A percentile compares a stretch with the other conserved stretches of the same genome.
Conservation (phyloP, 2,113 vertebrate genomes). For the Cricetomys ansorgei region DNA sequence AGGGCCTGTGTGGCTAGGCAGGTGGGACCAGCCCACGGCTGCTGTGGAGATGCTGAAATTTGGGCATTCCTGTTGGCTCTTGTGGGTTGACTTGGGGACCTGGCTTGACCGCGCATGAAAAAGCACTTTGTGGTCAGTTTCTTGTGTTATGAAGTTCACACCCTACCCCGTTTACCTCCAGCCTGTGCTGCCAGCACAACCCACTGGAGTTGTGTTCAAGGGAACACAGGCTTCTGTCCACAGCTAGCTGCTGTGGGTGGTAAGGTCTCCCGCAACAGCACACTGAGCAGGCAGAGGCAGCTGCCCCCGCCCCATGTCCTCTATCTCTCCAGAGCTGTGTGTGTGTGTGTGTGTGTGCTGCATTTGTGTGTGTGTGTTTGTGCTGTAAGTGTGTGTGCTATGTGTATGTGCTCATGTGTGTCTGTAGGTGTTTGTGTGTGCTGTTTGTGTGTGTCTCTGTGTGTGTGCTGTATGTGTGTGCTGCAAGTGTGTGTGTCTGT, state of each 20-base stretch:
- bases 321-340: neutral
- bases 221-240: neutral
- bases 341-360: neutral
- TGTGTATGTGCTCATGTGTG: neutral
- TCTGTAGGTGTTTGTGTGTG: too few species aligned
- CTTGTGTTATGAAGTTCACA: neutral
- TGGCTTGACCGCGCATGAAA: neutral
- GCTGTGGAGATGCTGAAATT: too few species aligned
- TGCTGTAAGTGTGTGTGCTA: neutral
- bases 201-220: neutral
- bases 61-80: neutral
- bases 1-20: neutral
- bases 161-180: accelerated
- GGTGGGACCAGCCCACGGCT: neutral
- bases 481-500: too few species aligned
- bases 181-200: neutral
- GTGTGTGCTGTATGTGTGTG: neutral
- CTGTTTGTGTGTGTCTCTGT: neutral
- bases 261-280: neutral
- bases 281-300: too few species aligned
- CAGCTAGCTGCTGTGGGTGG: too few species aligned
- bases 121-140: too few species aligned
- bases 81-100: too few species aligned
- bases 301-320: neutral
- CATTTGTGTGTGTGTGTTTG: neutral